phyloP scores from a whole-genome alignment of 2,888 invertebrate species.

The Neria commutata region DNA sequence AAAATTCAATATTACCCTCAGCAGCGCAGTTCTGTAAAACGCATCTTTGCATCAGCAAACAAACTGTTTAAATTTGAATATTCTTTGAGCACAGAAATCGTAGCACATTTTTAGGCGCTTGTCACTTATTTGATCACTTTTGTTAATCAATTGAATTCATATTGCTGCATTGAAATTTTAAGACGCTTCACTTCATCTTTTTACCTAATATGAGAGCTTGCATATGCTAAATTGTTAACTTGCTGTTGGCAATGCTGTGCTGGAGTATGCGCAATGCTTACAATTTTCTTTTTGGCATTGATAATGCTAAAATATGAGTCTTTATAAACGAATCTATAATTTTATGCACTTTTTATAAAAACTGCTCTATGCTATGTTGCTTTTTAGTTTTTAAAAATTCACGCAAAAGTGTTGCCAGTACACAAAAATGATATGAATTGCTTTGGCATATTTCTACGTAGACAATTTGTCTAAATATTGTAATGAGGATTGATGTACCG shows the following conservation, averaged over 20 bases:
- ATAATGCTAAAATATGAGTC: not conserved
- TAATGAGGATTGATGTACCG: too few species aligned
- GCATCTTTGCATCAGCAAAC: too few species aligned
- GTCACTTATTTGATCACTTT: conserved; percentile 15
- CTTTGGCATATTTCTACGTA: too few species aligned
- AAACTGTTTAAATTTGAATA: not conserved
- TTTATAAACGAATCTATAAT: not conserved
- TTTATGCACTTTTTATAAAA: not conserved
- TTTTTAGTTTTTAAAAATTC: too few species aligned
- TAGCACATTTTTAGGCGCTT: conserved; percentile 20
- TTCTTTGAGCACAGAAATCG: not conserved
- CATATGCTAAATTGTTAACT: not conserved
- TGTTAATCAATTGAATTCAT: not conserved
- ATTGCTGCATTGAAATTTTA: not conserved
- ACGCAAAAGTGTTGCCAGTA: too few species aligned
- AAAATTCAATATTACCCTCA: too few species aligned
- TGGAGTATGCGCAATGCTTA: not conserved
- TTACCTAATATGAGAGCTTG: too few species aligned
- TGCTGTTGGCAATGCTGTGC: conserved; percentile 6
- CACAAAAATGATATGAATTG: too few species aligned
- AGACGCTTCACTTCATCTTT: too few species aligned
- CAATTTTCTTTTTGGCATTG: conserved; percentile 14
- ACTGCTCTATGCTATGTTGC: too few species aligned
- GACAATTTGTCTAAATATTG: too few species aligned
- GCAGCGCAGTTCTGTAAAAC: too few species aligned